Percentiles rank a stretch among this genome's conserved stretches.
phyloP scores from a whole-genome alignment of 1,140 invertebrate species.

The Tribolium castaneum region DNA sequence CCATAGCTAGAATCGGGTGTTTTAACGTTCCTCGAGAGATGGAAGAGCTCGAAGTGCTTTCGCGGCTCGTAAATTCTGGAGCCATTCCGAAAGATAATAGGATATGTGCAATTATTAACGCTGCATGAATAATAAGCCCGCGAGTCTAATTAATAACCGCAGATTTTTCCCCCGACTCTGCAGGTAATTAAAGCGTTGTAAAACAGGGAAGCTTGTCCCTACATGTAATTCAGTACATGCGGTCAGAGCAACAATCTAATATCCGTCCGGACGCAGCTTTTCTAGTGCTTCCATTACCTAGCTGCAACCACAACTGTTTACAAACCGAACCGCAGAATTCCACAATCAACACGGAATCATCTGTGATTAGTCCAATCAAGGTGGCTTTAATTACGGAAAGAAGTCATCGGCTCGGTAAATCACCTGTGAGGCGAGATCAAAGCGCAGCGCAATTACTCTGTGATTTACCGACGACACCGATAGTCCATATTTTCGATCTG shows the following conservation, averaged over 20 bases:
- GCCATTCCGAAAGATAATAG: neutral
- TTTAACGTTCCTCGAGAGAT: constrained; percentile 3
- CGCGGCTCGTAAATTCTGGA: constrained; percentile 21
- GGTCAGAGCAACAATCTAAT: constrained; percentile 29
- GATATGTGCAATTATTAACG: constrained; percentile 17
- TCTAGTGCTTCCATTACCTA: constrained; percentile 22
- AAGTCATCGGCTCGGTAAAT: neutral
- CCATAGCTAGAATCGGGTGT: neutral
- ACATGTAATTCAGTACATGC: constrained; percentile 22
- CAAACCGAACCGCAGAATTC: constrained; percentile 28
- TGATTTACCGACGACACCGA: constrained; percentile 22
- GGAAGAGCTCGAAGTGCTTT: neutral
- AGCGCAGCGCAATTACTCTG: neutral
- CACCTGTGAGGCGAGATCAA: constrained; percentile 7
- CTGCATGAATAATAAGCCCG: constrained; percentile 8
- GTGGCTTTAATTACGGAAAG: constrained; percentile 10
- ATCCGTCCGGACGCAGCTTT: constrained; percentile 8
- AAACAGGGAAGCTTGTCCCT: constrained; percentile 3
- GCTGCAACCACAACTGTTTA: constrained; percentile 15
- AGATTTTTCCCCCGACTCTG: neutral
- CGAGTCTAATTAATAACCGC: constrained; percentile 2
- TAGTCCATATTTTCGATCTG: constrained; percentile 30
- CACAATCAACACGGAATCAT: constrained; percentile 6
- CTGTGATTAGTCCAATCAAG: constrained; percentile 12
- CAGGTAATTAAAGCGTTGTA: constrained; percentile 20